phyloP scores from a whole-genome alignment of 1,140 invertebrate genomes.

The Camponotus pennsylvanicus region DNA sequence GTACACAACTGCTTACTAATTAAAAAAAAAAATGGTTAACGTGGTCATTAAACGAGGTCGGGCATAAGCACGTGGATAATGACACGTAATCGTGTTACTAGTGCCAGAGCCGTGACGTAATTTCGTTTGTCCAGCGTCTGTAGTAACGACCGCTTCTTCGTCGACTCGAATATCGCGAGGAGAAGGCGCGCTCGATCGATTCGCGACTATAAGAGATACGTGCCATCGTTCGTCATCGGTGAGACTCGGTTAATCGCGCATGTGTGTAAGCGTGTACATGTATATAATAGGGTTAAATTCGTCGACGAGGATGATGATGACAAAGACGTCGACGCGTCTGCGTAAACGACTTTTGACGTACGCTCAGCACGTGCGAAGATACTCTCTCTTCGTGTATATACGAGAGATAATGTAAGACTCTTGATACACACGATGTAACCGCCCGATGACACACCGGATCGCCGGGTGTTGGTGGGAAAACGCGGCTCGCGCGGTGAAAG shows the following conservation, averaged over 20 bases:
- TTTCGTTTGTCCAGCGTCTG: conserved; percentile 48
- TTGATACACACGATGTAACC: conserved; percentile 60
- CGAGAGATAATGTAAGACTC: conserved; percentile 63
- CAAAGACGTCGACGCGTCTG: conserved; percentile 3
- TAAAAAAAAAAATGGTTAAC: conserved; percentile 31
- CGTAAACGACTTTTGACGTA: conserved; percentile 61
- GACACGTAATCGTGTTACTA: conserved; percentile 56
- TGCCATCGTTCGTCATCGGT: conserved; percentile 28
- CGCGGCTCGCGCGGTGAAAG: conserved; percentile 38
- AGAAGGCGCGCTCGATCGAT: conserved; percentile 50
- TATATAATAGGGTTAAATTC: conserved; percentile 74
- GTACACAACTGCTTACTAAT: neutral
- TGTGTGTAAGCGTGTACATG: neutral
- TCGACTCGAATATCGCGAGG: conserved; percentile 32
- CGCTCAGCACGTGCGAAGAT: conserved; percentile 34
- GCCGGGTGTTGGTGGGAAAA: neutral
- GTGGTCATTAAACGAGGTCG: conserved; percentile 31
- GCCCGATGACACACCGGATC: conserved; percentile 50
- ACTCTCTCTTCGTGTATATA: conserved; percentile 5
- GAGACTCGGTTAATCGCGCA: conserved; percentile 55
- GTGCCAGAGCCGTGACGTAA: conserved; percentile 49
- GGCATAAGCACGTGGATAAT: conserved; percentile 46
- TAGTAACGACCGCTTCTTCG: conserved; percentile 51
- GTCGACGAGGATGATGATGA: conserved; percentile 26
- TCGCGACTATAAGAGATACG: conserved; percentile 45